Conservation (phyloP, 2,888 invertebrate genomes). For the Lasioglossum lativentre region DNA sequence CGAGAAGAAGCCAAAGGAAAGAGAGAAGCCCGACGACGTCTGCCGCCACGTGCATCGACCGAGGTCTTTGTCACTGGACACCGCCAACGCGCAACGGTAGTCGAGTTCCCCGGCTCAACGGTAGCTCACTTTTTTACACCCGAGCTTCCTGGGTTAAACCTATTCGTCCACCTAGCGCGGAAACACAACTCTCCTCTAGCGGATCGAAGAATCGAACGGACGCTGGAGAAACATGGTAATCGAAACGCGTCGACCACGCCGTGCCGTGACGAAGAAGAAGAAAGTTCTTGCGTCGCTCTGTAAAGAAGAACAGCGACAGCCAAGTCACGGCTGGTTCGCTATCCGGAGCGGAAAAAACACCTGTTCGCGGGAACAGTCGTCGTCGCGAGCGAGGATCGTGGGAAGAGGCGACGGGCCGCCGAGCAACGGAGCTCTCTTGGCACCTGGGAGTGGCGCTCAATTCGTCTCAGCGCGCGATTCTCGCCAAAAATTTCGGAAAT, state of each 20-base stretch:
- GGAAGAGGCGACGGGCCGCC: not conserved
- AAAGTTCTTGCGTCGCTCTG: slow-evolving; percentile 8
- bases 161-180: slow-evolving; percentile 32
- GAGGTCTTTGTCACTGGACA: slow-evolving; percentile 73
- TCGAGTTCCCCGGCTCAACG: slow-evolving; percentile 59
- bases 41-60: slow-evolving; percentile 70
- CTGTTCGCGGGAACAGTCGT: not conserved
- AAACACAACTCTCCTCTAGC: not conserved
- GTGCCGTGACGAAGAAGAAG: not conserved
- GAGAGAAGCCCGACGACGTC: slow-evolving; percentile 54
- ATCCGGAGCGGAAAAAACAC: not conserved
- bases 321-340: slow-evolving; percentile 2
- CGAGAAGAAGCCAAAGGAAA: slow-evolving; percentile 37
- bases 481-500: not conserved
- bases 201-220: not conserved
- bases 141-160: slow-evolving; percentile 36
- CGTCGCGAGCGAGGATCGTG: not conserved
- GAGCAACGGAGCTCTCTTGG: not conserved
- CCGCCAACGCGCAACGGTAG: slow-evolving; percentile 53
- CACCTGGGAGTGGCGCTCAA: not conserved
- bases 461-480: not conserved
- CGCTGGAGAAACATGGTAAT: not conserved
- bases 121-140: slow-evolving; percentile 36
- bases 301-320: not conserved
- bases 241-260: not conserved